These are phyloP conservation scores for Oxytorus armatus DNA, from an alignment of 2,888 invertebrate species.

Conservation along the genomic window DNA sequence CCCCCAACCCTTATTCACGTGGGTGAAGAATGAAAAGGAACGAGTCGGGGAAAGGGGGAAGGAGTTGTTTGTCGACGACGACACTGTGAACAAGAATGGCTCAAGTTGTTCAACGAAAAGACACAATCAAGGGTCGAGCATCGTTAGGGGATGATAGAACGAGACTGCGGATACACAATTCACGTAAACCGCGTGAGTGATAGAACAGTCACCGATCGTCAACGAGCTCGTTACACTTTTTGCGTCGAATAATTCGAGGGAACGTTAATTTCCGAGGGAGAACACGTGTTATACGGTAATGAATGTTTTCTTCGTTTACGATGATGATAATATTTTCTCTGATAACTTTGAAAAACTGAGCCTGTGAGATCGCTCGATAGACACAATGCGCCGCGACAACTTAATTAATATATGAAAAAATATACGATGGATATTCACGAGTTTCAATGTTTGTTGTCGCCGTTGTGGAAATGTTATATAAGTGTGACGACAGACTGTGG, in stretches of 20 bases:
- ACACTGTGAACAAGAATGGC: slow-evolving; percentile 12
- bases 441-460: slow-evolving; percentile 20
- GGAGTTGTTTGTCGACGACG: too few relatives aligned
- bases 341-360: slow-evolving; percentile 33
- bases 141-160: slow-evolving; percentile 49
- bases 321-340: slow-evolving; percentile 54
- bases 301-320: slow-evolving; percentile 23
- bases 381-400: slow-evolving; percentile 5
- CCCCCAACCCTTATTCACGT: too few relatives aligned
- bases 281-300: neutral
- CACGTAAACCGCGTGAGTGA: slow-evolving; percentile 51
- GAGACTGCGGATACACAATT: slow-evolving; percentile 41
- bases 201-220: slow-evolving; percentile 37
- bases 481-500: too few relatives aligned
- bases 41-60: too few relatives aligned
- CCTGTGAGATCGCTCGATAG: neutral
- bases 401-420: slow-evolving; percentile 39
- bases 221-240: slow-evolving; percentile 1
- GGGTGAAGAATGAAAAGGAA: slow-evolving; percentile 9
- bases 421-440: neutral
- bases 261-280: neutral
- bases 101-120: slow-evolving; percentile 8
- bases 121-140: slow-evolving; percentile 19
- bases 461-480: too few relatives aligned
- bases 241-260: neutral